Base-by-base conservation (phyloP, 2,113 vertebrate genomes). In the Mixornis gularis region DNA sequence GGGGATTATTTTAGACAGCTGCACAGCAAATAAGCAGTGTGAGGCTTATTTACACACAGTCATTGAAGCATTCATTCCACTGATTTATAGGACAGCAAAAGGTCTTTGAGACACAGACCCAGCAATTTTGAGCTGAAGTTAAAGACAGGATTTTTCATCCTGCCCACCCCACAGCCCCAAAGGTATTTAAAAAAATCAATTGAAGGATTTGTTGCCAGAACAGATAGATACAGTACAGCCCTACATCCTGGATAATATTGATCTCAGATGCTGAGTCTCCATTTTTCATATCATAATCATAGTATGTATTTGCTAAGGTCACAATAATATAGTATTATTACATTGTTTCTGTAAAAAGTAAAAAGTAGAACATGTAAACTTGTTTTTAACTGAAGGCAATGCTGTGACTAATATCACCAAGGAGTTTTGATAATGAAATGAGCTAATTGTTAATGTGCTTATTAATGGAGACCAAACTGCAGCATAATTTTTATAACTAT, bases 31-130 rank as follows among this genome's bases (percentile, higher is more conserved):
- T 79, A 94, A 92, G 72, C 92, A 93, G 83, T 80, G 73, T 91
- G 69, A 70, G 74, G 80, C 43, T 92, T 94, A 95, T 97, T 97
- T 95, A 89, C 87, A 92, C 63, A 38, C 60, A 74, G 69, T 79
- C 81, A 73, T 70, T 79, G 91, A 93, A 90, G 74, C 91, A 93
- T 94, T 81, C n/a, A 91, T 80, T 92, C 64, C 62, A 64, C 66
- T 93, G 74, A 96, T 93, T 95, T 90, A 87, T 85, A 85, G 81
- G 90, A 79, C 89, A 59, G 14, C 20, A 69, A 92, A 95, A 95
- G 65, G 73, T 93, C 69, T 92, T 86, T 76, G 58, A 95, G 53
- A 90, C 72, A 86, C 58, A 94, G 41, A 92, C 40, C n/a, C 34
- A 72, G 58, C 32, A 89, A 79, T 84, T 95, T 60, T 74, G 77